These are phyloP conservation scores for Hypsopygia costalis DNA, from an alignment of 2,888 invertebrate genomes.

Conservation along the genomic window DNA sequence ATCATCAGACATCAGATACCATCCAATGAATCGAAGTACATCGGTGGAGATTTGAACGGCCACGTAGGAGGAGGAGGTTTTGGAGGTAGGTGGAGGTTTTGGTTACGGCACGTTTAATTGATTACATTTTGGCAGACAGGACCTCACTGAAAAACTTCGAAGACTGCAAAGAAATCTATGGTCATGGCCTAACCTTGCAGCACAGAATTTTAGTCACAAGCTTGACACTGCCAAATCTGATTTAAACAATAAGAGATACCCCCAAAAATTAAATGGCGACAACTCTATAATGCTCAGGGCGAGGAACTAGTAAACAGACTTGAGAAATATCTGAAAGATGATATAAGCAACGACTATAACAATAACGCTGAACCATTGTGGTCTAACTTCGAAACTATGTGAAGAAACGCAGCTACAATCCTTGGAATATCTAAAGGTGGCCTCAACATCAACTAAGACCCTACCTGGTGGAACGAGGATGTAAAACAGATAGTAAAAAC, in stretches of 20 bases:
- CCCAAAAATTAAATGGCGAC: not conserved
- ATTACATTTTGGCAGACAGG: not conserved
- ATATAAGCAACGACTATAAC: not conserved
- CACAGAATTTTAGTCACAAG: not conserved
- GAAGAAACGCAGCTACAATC: not conserved
- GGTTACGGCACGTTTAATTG: not conserved
- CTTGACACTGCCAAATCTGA: constrained; percentile 1
- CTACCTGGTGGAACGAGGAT: constrained; percentile 11
- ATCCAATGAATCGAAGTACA: not conserved
- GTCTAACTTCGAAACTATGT: constrained; percentile 1
- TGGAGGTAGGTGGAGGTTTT: too few species aligned
- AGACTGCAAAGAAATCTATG: constrained; percentile 1
- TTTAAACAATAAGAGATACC: not conserved
- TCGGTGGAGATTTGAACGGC: constrained; percentile 4
- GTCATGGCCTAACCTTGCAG: not conserved
- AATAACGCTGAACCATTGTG: not conserved
- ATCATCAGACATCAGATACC: too few species aligned
- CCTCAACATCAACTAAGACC: not conserved
- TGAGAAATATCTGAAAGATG: constrained; percentile 7
- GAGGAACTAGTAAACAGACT: constrained; percentile 1
- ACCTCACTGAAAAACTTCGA: not conserved
- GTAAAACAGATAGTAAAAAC: constrained; percentile 9
- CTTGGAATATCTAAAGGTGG: constrained; percentile 5
- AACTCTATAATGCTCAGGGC: not conserved
- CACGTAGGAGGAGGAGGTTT: constrained; percentile 5